Evolutionary conservation across 1,140 invertebrate species (phyloP).

Genomic region (Nebria ingens): DNA sequence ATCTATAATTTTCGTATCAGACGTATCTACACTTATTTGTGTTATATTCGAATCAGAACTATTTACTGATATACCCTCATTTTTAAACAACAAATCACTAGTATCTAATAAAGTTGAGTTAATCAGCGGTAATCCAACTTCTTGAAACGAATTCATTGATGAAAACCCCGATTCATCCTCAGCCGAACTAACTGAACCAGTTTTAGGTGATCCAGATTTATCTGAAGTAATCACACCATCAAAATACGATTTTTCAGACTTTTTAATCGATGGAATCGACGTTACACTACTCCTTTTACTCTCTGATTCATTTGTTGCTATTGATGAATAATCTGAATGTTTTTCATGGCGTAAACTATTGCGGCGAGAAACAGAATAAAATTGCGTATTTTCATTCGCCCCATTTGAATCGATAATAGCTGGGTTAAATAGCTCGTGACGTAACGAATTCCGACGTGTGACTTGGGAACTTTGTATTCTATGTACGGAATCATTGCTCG

Average conservation of each 20-base stretch:
- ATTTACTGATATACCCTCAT: constrained; percentile 14
- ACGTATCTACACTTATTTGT: constrained; percentile 9
- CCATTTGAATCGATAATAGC: too few species aligned
- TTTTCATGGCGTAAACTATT: too few species aligned
- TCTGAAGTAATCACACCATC: constrained; percentile 26
- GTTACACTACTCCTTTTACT: constrained; percentile 22
- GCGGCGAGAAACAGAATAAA: too few species aligned
- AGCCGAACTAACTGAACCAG: constrained; percentile 42
- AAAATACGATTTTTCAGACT: constrained; percentile 26
- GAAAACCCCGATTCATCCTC: constrained; percentile 76
- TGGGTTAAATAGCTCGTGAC: too few species aligned
- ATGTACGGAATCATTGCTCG: too few species aligned
- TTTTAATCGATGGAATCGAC: constrained; percentile 27
- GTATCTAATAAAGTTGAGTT: constrained; percentile 31
- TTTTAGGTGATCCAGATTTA: constrained; percentile 35
- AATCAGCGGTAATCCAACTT: constrained; percentile 52
- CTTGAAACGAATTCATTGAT: constrained; percentile 70
- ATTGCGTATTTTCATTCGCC: neutral
- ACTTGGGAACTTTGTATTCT: too few species aligned
- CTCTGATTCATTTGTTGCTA: constrained; percentile 22
- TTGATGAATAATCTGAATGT: constrained; percentile 23
- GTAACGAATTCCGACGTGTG: too few species aligned
- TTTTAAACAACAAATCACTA: constrained; percentile 10
- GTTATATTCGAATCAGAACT: neutral
- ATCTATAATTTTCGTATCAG: constrained; percentile 10